Conservation (phyloP, 2,113 vertebrate genomes). For the Eira barbara region DNA sequence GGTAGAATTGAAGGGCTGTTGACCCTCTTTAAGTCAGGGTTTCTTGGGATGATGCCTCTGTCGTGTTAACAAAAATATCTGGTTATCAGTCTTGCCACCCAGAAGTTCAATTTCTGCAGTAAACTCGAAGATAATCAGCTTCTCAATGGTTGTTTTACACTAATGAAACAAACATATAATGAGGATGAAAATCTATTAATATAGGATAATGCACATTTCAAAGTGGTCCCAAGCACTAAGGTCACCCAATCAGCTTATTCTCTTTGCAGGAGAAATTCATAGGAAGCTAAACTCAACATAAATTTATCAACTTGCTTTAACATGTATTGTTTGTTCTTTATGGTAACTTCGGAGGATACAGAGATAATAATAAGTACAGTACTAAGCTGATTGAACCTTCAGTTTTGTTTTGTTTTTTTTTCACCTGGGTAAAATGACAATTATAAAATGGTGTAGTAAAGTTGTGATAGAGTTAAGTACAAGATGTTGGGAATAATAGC, state of each 20-base stretch:
- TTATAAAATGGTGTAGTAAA: not conserved
- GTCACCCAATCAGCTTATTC: not conserved
- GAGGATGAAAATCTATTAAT: not conserved
- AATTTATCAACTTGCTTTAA: not conserved
- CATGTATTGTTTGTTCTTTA: not conserved
- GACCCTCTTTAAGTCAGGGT: not conserved
- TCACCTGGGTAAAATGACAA: not conserved
- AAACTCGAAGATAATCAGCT: not conserved
- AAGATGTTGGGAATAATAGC: not conserved
- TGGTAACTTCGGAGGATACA: not conserved
- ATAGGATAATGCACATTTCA: not conserved
- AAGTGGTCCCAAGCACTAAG: not conserved
- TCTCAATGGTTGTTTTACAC: not conserved
- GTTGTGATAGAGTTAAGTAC: not conserved
- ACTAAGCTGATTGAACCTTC: not conserved
- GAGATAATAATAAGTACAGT: not conserved
- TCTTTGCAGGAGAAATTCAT: not conserved
- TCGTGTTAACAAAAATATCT: not conserved
- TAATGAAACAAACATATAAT: not conserved
- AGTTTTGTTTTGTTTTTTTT: not conserved
- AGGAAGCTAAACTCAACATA: not conserved
- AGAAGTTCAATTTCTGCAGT: not conserved
- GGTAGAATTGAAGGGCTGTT: not conserved
- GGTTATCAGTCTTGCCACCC: not conserved
- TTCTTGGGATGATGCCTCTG: not conserved